Base-by-base conservation (phyloP, 2,113 vertebrate species). In the Callorhinus ursinus region DNA sequence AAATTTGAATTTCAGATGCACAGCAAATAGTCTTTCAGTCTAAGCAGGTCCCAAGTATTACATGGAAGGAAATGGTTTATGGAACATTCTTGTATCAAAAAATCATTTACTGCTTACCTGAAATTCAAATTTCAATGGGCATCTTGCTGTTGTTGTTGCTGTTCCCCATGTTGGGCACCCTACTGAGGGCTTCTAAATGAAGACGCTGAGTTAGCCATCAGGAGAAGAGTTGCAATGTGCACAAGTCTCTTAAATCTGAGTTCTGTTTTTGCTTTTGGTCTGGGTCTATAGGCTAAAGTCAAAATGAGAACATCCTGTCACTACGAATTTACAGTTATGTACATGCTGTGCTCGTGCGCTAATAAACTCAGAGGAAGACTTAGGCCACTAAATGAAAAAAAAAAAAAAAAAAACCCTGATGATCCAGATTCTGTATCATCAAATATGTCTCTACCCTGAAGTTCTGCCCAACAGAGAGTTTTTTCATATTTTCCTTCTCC, bases 1-100 rank as follows among this genome's bases (percentile, higher is more conserved):
- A 76, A 63, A 95, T 85, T 71, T 86, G 26, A 88, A 76, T 89
- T 89, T 57, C 42, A 61, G 53, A 71, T 81, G 65, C 88, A 88
- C 22, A 72, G 80, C 16, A 26, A 82, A 82, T 12, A 57, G 67
- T 31, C 67, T 86, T 85, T 69, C 82, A 14, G 15, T 8, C 59
- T 53, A 93, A 84, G n/a, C 57, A 67, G 21, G 18, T 76, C 42
- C 57, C 36, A 95, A 79, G 74, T 61, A 84, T 12, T 74, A 4
- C 8, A 93, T 63, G 28, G 26, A 93, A 10, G 33, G 16, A 83
- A 86, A 72, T 24, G 16, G 14, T 33, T 53, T 18, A 59, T 18
- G 28, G 26, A 7, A 63, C 24, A 57, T 83, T 93, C 49, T 80
- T 24, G 49, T 36, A 76, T 4, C 61, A 57, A 96, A 71, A 88